A percentile compares a stretch with the other conserved stretches of the same genome.
Evolutionary conservation across 2,888 invertebrate species (phyloP).

Genomic region (Pachycephus smyrnensis): DNA sequence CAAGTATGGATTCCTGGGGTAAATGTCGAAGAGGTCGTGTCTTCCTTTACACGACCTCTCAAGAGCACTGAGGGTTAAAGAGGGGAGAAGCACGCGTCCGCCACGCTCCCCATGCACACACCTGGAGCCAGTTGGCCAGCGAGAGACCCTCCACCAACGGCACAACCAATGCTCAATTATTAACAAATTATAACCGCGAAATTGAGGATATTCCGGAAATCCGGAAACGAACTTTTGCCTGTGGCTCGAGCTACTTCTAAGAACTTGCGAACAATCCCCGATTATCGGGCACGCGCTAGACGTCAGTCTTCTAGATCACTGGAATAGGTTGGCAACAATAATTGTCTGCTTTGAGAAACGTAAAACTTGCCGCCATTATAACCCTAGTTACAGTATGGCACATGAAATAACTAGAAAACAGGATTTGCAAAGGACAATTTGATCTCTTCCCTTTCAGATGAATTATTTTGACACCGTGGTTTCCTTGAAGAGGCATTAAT

Average conservation of each 20-base stretch:
- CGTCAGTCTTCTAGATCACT: background rate
- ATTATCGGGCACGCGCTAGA: background rate
- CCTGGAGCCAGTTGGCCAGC: conserved; percentile 63
- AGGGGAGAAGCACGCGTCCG: conserved; percentile 61
- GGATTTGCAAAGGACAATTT: background rate
- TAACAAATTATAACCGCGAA: conserved; percentile 60
- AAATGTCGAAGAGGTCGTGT: background rate
- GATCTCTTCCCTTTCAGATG: background rate
- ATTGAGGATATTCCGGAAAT: conserved; percentile 54
- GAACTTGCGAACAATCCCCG: background rate
- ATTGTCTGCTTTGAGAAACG: background rate
- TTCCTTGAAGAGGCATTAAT: background rate
- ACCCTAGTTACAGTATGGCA: background rate
- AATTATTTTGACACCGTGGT: background rate
- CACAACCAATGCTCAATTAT: conserved; percentile 60
- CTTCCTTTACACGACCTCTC: background rate
- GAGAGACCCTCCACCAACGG: conserved; percentile 38
- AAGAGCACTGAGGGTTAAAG: conserved; percentile 30
- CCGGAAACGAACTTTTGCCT: conserved; percentile 41
- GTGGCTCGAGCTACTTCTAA: background rate
- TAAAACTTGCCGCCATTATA: background rate
- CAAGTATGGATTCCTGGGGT: background rate
- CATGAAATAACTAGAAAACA: background rate
- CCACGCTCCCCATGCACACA: conserved; percentile 58
- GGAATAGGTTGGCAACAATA: background rate